Evolutionary conservation across 2,888 invertebrate species (phyloP).

Genomic region (Orchesellides sinensis): DNA sequence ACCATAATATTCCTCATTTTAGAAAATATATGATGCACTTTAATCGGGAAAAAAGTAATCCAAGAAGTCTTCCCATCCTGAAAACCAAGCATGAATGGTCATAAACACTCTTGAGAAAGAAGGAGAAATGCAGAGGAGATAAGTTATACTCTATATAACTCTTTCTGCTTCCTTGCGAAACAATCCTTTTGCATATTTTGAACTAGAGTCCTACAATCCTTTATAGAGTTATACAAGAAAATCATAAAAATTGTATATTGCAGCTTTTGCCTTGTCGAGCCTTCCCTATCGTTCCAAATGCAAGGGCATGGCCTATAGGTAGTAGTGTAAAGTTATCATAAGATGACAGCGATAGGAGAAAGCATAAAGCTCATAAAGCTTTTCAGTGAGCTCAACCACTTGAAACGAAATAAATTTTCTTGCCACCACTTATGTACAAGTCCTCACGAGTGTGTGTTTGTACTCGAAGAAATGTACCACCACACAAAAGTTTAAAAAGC

Average conservation of each 20-base stretch:
- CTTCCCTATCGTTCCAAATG: slow-evolving; percentile 39
- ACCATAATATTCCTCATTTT: no score
- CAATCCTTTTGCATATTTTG: slow-evolving; percentile 31
- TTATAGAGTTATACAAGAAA: background rate
- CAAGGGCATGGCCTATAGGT: slow-evolving; percentile 49
- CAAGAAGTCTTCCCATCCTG: background rate
- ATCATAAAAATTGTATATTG: background rate
- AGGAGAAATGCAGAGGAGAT: slow-evolving; percentile 16
- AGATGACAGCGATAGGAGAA: slow-evolving; percentile 38
- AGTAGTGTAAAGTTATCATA: slow-evolving; percentile 31
- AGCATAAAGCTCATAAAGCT: slow-evolving; percentile 63
- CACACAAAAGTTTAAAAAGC: background rate
- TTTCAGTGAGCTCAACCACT: slow-evolving; percentile 68
- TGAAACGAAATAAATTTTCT: slow-evolving; percentile 68
- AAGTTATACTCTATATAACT: background rate
- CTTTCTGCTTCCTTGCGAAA: background rate
- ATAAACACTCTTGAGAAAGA: slow-evolving; percentile 37
- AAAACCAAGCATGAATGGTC: background rate
- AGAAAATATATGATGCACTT: no score
- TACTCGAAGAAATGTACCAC: background rate
- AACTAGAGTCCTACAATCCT: slow-evolving; percentile 9
- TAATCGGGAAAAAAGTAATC: background rate
- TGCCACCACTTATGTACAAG: slow-evolving; percentile 62
- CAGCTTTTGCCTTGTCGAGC: slow-evolving; percentile 29
- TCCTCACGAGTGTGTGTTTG: slow-evolving; percentile 22